A percentile compares a stretch with the other conserved stretches of the same genome.
These are phyloP conservation scores for Guaruba guarouba DNA, from an alignment of 2,113 vertebrate genomes.

Conservation along the genomic window DNA sequence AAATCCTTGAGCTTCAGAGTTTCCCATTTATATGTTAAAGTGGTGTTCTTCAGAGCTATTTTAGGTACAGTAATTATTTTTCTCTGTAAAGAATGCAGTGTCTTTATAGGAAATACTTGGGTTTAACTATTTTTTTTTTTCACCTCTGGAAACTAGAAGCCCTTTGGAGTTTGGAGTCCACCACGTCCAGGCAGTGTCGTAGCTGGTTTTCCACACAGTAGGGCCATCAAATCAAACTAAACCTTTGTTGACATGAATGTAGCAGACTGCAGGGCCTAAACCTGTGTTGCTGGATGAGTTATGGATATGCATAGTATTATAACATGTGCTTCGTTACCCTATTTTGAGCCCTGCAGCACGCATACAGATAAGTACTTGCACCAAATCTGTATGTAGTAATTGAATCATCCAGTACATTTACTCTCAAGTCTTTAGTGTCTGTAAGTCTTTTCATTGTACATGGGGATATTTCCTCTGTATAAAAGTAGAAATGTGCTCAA, in stretches of 20 bases:
- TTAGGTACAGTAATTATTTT: background rate
- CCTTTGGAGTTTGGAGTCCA: background rate
- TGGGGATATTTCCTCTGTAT: background rate
- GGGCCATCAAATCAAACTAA: background rate
- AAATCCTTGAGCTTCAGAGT: background rate
- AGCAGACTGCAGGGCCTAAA: background rate
- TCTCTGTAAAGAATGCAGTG: background rate
- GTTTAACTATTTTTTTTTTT: accelerated
- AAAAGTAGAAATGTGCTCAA: background rate
- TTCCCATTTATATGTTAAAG: background rate
- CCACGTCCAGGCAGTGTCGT: accelerated
- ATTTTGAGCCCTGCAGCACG: background rate
- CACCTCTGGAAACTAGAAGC: background rate
- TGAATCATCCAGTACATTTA: background rate
- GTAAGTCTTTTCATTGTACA: background rate
- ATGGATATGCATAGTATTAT: background rate
- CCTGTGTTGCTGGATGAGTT: background rate
- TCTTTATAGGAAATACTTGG: background rate
- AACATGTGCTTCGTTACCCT: background rate
- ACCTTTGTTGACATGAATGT: background rate
- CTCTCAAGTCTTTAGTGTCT: background rate
- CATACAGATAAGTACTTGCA: background rate
- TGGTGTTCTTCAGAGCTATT: background rate
- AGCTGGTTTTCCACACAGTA: background rate
- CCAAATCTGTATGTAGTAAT: background rate